phyloP scores from a whole-genome alignment of 2,888 invertebrate species.

The Agrotis segetum region DNA sequence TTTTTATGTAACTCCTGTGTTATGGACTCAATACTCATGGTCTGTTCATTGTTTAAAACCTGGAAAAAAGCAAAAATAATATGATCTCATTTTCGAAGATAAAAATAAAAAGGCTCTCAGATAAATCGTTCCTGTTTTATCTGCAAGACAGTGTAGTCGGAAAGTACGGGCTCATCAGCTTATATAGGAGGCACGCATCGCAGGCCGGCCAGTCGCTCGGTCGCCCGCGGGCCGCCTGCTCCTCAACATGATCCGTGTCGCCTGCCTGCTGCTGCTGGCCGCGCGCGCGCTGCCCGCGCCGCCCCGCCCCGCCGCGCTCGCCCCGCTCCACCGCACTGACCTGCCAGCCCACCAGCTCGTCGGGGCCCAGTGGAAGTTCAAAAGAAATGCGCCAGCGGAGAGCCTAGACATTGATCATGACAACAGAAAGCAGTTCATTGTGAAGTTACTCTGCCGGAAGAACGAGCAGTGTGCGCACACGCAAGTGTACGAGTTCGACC shows the following conservation, averaged over 20 bases:
- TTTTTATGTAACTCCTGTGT: background rate
- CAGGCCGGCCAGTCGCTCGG: slow-evolving; percentile 43
- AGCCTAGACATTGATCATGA: background rate
- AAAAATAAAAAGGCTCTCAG: slow-evolving; percentile 12
- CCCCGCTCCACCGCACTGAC: background rate
- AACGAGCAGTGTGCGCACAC: slow-evolving; percentile 45
- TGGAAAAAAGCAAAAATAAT: background rate
- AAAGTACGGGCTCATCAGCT: slow-evolving; percentile 51
- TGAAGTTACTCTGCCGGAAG: slow-evolving; percentile 56
- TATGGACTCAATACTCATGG: background rate
- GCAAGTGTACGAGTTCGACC: slow-evolving; percentile 66
- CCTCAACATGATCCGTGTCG: slow-evolving; percentile 39
- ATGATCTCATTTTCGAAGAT: slow-evolving; percentile 9
- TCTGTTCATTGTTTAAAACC: slow-evolving; percentile 1
- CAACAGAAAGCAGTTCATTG: slow-evolving; percentile 59
- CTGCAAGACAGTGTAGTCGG: slow-evolving; percentile 55
- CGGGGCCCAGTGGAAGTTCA: slow-evolving; percentile 18
- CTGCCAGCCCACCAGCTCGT: slow-evolving; percentile 1
- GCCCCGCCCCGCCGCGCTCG: background rate
- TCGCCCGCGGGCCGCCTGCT: slow-evolving; percentile 23
- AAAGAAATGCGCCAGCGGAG: slow-evolving; percentile 17
- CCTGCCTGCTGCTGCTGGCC: slow-evolving; percentile 47
- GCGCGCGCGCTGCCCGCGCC: slow-evolving; percentile 33
- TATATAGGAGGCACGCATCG: slow-evolving; percentile 45
- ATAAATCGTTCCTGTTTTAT: slow-evolving; percentile 40